Percentiles rank a stretch among this genome's conserved stretches.
Evolutionary conservation across 2,113 vertebrate genomes (phyloP).

Genomic region (Herpetotheres cachinnans): DNA sequence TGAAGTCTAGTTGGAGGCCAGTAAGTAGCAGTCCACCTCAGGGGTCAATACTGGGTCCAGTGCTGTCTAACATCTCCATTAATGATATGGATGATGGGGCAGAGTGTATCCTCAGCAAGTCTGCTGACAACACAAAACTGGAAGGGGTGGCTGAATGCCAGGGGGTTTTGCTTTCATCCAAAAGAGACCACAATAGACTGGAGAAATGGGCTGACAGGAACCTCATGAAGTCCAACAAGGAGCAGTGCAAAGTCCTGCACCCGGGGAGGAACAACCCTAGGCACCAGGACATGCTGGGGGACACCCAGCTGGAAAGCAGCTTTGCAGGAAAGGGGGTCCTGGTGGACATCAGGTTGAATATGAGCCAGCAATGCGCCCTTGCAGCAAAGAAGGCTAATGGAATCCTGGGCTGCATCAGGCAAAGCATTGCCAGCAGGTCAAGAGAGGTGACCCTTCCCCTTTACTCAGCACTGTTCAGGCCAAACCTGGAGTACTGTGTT

Average conservation of each 20-base stretch:
- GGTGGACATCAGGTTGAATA: background rate
- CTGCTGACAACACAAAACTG: background rate
- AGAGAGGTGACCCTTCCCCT: background rate
- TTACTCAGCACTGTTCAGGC: background rate
- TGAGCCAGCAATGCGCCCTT: background rate
- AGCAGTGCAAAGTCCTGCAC: background rate
- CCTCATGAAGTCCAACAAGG: background rate
- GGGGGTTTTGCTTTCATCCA: background rate
- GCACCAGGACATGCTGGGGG: background rate
- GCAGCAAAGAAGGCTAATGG: background rate
- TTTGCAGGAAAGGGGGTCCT: background rate
- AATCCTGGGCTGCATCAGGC: background rate
- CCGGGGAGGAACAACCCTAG: background rate
- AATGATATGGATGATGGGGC: background rate
- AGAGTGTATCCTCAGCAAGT: background rate
- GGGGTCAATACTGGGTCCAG: background rate
- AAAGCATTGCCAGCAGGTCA: background rate
- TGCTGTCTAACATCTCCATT: background rate
- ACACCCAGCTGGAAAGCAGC: background rate
- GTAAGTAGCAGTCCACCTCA: background rate
- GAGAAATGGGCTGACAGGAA: background rate
- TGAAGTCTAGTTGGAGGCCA: background rate
- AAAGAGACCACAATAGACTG: too few species aligned
- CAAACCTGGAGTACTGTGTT: background rate
- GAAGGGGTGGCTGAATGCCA: too few species aligned